Evolutionary conservation across 1,140 invertebrate species (phyloP), one percentile per base, ranked within the genome.

Genomic region (Drosophila pectinifera): DNA sequence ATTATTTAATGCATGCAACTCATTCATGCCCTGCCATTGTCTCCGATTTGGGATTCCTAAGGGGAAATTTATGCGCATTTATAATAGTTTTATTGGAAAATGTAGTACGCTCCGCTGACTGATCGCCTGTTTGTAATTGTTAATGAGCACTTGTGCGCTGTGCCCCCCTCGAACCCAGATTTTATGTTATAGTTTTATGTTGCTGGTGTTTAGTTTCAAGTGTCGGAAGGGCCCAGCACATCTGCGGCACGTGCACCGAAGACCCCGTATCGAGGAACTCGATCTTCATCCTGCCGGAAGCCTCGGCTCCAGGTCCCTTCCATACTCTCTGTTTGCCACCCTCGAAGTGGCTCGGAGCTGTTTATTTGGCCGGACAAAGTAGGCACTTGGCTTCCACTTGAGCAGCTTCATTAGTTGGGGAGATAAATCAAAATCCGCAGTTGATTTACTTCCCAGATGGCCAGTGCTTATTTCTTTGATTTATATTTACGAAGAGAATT

Each of bases 21-120:
- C 64, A 68, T 69, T 69, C 62, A 69, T 42, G 34, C 62, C 34
- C 26, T 18, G 36, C 49, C 26, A 65, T 81, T 81, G 56, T 57
- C 55, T 62, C 46, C 68, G 54, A 61, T 65, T 68, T 49, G 39
- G 36, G 43, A 63, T 59, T 38, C 55, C 20, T 22, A 45, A 18
- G 46, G 64, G 46, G n/a, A 45, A 84, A 88, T 89, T 80, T 84
- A 88, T 88, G 83, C 61, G 85, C 83, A 88, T 89, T 84, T 80
- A 54, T 80, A 88, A 88, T 88, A 55, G 76, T 89, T 88, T 89
- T 88, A 88, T 88, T 89, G 59, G 73, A 54, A 78, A 62, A 78
- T 77, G 72, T 67, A 46, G 49, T 53, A 34, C 69, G 68, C 68
- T 61, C 68, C 10, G 48, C 49, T 57, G 73, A 49, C 39, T 77